A percentile compares a stretch with the other conserved stretches of the same genome.
These are phyloP conservation scores for Ciconia nigra DNA, from an alignment of 2,797 vertebrate species.

Conservation along the genomic window DNA sequence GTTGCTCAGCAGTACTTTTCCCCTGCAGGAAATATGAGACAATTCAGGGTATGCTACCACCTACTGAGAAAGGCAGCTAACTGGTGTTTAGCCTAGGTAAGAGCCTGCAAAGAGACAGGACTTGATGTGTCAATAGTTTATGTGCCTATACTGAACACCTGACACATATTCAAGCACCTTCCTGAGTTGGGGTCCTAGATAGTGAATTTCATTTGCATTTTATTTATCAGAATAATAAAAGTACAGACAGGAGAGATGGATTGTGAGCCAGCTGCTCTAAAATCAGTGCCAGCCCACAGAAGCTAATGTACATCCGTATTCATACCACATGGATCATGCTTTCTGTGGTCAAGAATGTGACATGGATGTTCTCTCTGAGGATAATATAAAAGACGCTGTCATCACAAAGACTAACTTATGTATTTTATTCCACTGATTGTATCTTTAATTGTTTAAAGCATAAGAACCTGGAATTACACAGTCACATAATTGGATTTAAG, in stretches of 20 bases:
- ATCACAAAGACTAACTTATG: not conserved
- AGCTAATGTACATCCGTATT: not conserved
- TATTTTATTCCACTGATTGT: slow-evolving; percentile 31
- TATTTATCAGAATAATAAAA: not conserved
- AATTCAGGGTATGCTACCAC: not conserved
- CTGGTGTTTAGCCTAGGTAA: not conserved
- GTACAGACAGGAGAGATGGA: not conserved
- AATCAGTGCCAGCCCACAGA: not conserved
- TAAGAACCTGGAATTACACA: not conserved
- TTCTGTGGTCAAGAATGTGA: not conserved
- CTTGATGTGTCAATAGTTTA: not conserved
- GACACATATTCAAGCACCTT: not conserved
- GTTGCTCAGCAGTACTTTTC: not conserved
- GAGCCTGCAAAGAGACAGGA: not conserved
- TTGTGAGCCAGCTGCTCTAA: not conserved
- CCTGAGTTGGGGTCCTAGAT: not conserved
- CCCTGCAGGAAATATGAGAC: not conserved
- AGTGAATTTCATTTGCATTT: not conserved
- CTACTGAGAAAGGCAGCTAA: not conserved
- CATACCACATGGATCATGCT: not conserved
- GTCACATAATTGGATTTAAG: slow-evolving; percentile 52
- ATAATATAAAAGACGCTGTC: not conserved
- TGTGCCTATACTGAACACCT: not conserved
- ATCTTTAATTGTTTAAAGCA: slow-evolving; percentile 15
- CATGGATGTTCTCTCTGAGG: not conserved